Evolutionary conservation across 2,888 invertebrate species (phyloP).

Genomic region (Melipona bicolor): DNA sequence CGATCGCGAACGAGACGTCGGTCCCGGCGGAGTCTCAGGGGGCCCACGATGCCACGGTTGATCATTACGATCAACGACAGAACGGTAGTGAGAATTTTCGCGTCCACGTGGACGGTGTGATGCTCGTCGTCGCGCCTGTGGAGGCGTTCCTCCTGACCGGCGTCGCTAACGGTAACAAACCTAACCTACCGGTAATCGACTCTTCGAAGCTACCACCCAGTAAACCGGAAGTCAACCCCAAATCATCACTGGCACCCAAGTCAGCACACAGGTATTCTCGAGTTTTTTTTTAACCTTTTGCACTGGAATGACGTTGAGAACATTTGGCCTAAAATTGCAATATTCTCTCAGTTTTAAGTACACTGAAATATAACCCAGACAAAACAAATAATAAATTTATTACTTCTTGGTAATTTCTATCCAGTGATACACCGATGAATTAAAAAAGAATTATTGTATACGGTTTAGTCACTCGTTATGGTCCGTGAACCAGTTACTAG

Average conservation of each 20-base stretch:
- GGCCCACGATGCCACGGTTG: constrained; percentile 16
- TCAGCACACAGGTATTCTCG: constrained; percentile 50
- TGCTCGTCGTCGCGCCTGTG: constrained; percentile 88
- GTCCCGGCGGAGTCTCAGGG: constrained; percentile 20
- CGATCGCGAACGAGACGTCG: constrained; percentile 43
- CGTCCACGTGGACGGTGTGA: constrained; percentile 89
- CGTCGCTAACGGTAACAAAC: constrained; percentile 79
- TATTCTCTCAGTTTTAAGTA: too few species aligned
- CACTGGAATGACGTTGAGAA: too few species aligned
- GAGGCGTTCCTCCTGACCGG: constrained; percentile 87
- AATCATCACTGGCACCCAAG: constrained; percentile 31
- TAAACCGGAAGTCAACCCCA: constrained; percentile 47
- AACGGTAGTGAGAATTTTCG: constrained; percentile 91
- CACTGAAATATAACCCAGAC: too few species aligned
- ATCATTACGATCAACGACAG: constrained; percentile 89
- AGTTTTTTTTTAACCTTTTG: neutral
- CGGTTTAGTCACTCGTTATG: too few species aligned
- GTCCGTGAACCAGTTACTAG: too few species aligned
- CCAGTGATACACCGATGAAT: too few species aligned
- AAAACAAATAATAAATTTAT: too few species aligned
- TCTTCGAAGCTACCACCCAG: constrained; percentile 26
- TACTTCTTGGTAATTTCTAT: too few species aligned
- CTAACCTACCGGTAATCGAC: constrained; percentile 54
- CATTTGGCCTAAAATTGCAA: too few species aligned
- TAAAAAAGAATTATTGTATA: too few species aligned